Conservation (phyloP, 2,113 vertebrate species). For the Callipepla californica region DNA sequence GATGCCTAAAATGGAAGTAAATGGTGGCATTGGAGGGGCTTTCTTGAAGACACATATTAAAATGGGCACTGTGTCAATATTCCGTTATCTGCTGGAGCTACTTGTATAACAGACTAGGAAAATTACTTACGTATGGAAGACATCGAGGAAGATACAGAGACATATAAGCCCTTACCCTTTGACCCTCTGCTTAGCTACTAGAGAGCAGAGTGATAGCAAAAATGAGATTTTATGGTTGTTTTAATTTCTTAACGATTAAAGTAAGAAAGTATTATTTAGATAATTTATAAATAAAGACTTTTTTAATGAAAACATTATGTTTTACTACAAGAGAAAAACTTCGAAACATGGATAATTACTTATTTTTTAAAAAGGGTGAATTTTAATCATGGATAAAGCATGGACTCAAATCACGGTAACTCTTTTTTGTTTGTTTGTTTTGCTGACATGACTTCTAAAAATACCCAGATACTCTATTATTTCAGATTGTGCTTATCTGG, state of each 20-base stretch:
- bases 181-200: neutral
- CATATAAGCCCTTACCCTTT: neutral
- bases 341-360: neutral
- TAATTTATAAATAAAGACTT: neutral
- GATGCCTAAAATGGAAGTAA: neutral
- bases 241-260: neutral
- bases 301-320: neutral
- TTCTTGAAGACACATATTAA: neutral
- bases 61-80: neutral
- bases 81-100: neutral
- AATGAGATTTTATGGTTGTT: neutral
- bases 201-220: neutral
- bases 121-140: neutral
- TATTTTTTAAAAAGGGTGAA: neutral
- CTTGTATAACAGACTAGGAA: neutral
- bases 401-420: neutral
- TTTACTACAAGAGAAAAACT: neutral
- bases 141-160: neutral
- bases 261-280: neutral
- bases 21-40: neutral
- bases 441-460: neutral
- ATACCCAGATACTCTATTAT: neutral
- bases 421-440: neutral
- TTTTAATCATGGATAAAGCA: neutral
- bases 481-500: neutral